These are phyloP conservation scores for Romanomermis culicivorax DNA, from an alignment of 2,888 invertebrate genomes.

Conservation along the genomic window DNA sequence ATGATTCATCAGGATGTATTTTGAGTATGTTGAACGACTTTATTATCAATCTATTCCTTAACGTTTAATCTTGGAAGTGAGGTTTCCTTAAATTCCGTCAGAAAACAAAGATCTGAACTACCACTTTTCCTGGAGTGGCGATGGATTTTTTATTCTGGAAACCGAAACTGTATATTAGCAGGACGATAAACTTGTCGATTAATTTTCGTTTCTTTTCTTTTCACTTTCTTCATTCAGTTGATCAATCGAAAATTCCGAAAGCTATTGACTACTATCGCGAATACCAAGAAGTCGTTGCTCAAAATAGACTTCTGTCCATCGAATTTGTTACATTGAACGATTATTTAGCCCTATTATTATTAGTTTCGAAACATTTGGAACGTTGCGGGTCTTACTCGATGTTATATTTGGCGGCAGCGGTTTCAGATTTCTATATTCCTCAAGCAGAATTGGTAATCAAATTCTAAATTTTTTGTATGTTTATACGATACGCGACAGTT, in stretches of 20 bases:
- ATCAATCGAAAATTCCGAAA: slow-evolving; percentile 26
- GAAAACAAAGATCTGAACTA: too few species aligned
- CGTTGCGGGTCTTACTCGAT: slow-evolving; percentile 42
- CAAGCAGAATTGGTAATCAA: slow-evolving; percentile 60
- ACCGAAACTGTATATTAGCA: too few species aligned
- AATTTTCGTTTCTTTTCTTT: neutral
- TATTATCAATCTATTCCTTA: too few species aligned
- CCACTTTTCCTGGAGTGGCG: too few species aligned
- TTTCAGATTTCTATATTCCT: slow-evolving; percentile 94
- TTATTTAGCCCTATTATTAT: slow-evolving; percentile 69
- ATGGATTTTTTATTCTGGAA: too few species aligned
- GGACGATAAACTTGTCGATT: too few species aligned
- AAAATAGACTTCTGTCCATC: slow-evolving; percentile 31
- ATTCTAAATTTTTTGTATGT: slow-evolving; percentile 13
- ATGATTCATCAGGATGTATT: neutral
- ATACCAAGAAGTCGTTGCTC: slow-evolving; percentile 40
- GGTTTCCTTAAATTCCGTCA: too few species aligned
- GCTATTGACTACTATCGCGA: slow-evolving; percentile 25
- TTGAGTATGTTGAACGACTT: neutral
- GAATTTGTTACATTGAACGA: slow-evolving; percentile 48
- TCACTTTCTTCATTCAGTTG: slow-evolving; percentile 31
- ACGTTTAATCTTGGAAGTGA: too few species aligned
- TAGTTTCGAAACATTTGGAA: slow-evolving; percentile 45
- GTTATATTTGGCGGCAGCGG: slow-evolving; percentile 90
- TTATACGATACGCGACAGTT: too few species aligned